These are phyloP conservation scores for Numenius arquata DNA, from an alignment of 2,113 vertebrate species.

Conservation along the genomic window DNA sequence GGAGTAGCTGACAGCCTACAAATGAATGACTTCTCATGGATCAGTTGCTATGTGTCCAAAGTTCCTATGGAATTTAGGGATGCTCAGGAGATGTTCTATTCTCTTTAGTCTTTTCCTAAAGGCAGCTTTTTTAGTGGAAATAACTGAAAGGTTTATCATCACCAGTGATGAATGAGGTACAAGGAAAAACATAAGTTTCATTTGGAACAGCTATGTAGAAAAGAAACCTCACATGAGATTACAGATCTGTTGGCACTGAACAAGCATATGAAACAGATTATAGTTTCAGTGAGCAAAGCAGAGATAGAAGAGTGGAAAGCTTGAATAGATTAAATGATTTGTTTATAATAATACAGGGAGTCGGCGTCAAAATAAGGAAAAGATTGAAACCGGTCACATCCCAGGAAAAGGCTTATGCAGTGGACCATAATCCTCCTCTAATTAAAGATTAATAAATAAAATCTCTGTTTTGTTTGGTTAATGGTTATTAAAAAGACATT, in stretches of 20 bases:
- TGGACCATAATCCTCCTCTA: neutral
- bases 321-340: neutral
- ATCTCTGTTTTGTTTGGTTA: neutral
- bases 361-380: neutral
- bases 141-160: neutral
- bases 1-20: neutral
- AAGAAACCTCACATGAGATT: neutral
- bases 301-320: neutral
- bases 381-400: neutral
- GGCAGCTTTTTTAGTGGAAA: neutral
- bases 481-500: neutral
- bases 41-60: neutral
- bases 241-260: neutral
- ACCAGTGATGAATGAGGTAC: rapidly evolving
- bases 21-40: neutral
- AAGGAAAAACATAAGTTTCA: neutral
- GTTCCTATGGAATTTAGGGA: neutral
- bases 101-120: neutral
- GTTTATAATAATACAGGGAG: neutral
- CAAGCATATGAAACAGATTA: neutral
- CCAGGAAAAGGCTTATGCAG: neutral
- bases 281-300: neutral
- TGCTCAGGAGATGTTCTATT: neutral
- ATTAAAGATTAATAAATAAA: neutral
- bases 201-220: neutral